Base-by-base conservation (phyloP, 2,113 vertebrate genomes). In the Pituophis catenifer region DNA sequence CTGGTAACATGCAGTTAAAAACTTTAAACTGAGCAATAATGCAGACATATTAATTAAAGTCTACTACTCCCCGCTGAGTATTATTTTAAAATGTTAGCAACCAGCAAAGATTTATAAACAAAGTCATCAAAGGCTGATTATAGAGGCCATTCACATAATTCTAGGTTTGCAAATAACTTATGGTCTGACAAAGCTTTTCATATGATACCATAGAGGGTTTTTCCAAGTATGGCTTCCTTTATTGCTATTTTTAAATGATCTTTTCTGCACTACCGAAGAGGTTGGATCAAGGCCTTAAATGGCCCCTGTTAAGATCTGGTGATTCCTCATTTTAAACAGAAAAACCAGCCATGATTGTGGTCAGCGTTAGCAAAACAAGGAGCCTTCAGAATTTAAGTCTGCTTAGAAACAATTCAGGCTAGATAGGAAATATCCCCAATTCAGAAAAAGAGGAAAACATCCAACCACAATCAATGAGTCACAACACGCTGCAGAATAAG, bases 91-190 rank as follows among this genome's bases (percentile, higher is more conserved):
- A 88, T 44, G 23, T 89, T 8, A 17, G 90, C 48, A 54, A 0
- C 0, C 54, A 88, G 50, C 50, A 91, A 26, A 88, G 38, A 26
- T 81, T 88, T 65, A 70, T 24, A 88, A 89, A 53, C 11, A 38
- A 89, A 75, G 54, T 92, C 91, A 81, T 58, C 85, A 55, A 57
- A 90, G 70, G 93, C 48, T 57, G 58, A 58, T 48, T 93, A 21
- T 4, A 88, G 2, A 44, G 12, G 70, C 29, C 38, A 70, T 88
- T 59, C 89, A 8, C 17, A 5, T 91, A 89, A 90, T 58, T 62
- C 54, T 12, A 29, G 0, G 0, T 86, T 86, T 91, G 89, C 53
- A 89, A 91, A 92, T 65, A 44, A 91, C 13, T 75, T 33, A 12
- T 33, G 9, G 15, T 58, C 86, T 53, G 62, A 6, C 44, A 13